Evolutionary conservation across 1,140 invertebrate genomes (phyloP), one percentile per base, ranked within the genome.

Genomic region (Drosophila aff.): DNA sequence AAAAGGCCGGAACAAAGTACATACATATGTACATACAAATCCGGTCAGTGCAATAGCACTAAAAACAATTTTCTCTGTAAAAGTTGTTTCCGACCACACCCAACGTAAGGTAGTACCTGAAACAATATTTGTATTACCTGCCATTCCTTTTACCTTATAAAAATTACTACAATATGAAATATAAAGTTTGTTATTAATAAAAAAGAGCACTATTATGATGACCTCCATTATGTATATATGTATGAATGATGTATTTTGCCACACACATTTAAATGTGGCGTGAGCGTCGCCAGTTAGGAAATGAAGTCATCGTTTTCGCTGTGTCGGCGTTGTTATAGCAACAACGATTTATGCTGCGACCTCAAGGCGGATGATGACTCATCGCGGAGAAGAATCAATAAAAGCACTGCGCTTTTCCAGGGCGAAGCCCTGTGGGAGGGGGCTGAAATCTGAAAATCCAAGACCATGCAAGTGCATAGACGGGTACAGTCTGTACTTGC

Each of bases 261-360:
- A 8, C 23, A 18, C 9, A n/a, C 23, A 69, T 44, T 43, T 21
- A 50, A 16, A 55, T 40, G 11, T 44, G 31, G 64, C 33, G 59
- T 47, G 23, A 26, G 36, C 33, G 59, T 47, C 43, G 41, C 10
- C 77, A 63, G 77, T 80, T 80, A 69, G 28, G 36, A 41, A 73
- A 85, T 85, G 82, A 85, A 75, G 82, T 85, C 82, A 85, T 81
- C 82, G 43, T 53, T 53, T 60, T 49, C 1, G 67, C 53, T 52
- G 43, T 18, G 40, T 28, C 26, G 65, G 33, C 31, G 21, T 43
- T 40, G 26, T 18, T 36, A 73, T 66, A 33, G 57, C 55, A 23
- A 55, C 55, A 21, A 50, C 28, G 18, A 7, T 23, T 75, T 72
- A 68, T 74, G 85, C 69, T 71, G 57, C 64, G 33, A 31, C 62